Conservation (phyloP, 1,140 invertebrate genomes). For the Drosophila sp. region DNA sequence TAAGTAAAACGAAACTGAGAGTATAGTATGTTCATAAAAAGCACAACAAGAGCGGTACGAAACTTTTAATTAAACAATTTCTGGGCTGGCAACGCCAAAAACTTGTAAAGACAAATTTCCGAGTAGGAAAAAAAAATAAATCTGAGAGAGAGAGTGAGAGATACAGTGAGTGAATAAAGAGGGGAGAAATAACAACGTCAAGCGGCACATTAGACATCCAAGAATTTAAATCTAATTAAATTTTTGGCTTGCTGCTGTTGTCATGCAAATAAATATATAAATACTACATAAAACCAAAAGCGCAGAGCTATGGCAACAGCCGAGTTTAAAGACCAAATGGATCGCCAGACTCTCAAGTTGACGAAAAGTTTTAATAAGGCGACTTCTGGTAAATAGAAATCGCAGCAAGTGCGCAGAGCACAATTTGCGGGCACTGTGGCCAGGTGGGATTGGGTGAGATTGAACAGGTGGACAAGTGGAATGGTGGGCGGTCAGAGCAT, state of each 20-base stretch:
- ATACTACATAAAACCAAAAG: slow-evolving; percentile 37
- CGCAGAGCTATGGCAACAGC: slow-evolving; percentile 65
- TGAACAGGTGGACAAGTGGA: slow-evolving; percentile 6
- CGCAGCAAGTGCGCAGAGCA: slow-evolving; percentile 31
- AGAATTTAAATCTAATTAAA: slow-evolving; percentile 82
- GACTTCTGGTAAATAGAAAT: slow-evolving; percentile 52
- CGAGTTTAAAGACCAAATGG: slow-evolving; percentile 65
- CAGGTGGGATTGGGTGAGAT: not conserved
- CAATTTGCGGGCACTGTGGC: slow-evolving; percentile 6
- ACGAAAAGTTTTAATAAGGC: slow-evolving; percentile 82
- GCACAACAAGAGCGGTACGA: slow-evolving; percentile 55
- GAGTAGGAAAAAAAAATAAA: slow-evolving; percentile 22
- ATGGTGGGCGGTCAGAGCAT: slow-evolving; percentile 34
- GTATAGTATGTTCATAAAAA: slow-evolving; percentile 50
- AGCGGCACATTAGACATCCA: slow-evolving; percentile 65
- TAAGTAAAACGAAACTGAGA: slow-evolving; percentile 49
- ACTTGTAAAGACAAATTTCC: slow-evolving; percentile 77
- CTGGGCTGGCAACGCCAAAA: slow-evolving; percentile 61
- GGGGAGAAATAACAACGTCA: slow-evolving; percentile 13
- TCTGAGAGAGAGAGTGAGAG: not conserved
- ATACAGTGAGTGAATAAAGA: too few species aligned
- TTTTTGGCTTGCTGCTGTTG: slow-evolving; percentile 68
- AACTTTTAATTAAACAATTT: slow-evolving; percentile 84
- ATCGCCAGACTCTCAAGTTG: slow-evolving; percentile 61
- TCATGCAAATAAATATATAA: slow-evolving; percentile 73